phyloP scores from a whole-genome alignment of 2,113 vertebrate species.

The Gymnogyps californianus region DNA sequence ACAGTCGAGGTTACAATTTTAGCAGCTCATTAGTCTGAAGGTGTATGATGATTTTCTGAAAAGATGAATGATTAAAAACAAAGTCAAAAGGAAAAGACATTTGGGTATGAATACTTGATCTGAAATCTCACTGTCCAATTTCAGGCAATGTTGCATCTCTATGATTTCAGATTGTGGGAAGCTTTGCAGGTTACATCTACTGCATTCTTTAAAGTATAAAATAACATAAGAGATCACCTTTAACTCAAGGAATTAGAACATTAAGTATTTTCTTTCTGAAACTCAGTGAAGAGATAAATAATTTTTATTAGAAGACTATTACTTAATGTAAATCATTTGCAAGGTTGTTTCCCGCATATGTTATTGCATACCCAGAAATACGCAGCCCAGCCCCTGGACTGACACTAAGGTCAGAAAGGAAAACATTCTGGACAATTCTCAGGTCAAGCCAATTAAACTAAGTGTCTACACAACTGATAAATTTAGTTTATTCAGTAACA shows the following conservation, averaged over 20 bases:
- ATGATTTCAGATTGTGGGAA: neutral
- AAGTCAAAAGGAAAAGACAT: slow-evolving; percentile 6
- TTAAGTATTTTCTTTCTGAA: neutral
- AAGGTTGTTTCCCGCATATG: neutral
- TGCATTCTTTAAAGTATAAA: neutral
- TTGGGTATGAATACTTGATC: neutral
- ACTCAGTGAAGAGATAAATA: neutral
- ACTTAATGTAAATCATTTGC: neutral
- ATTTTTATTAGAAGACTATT: neutral
- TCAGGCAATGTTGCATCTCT: neutral
- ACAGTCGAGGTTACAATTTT: neutral
- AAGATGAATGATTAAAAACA: slow-evolving; percentile 29
- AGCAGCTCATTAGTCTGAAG: slow-evolving; percentile 27
- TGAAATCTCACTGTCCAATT: neutral
- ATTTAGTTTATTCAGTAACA: neutral
- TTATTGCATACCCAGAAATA: neutral
- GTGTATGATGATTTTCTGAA: neutral
- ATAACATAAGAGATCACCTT: neutral
- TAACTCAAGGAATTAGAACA: neutral
- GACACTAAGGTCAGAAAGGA: neutral
- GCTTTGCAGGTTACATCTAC: neutral
- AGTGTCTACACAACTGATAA: neutral
- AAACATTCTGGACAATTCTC: neutral
- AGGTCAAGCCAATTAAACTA: neutral
- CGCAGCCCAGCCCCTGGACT: neutral